Evolutionary conservation across 2,888 invertebrate species (phyloP).

Genomic region (Anthrax anthrax): DNA sequence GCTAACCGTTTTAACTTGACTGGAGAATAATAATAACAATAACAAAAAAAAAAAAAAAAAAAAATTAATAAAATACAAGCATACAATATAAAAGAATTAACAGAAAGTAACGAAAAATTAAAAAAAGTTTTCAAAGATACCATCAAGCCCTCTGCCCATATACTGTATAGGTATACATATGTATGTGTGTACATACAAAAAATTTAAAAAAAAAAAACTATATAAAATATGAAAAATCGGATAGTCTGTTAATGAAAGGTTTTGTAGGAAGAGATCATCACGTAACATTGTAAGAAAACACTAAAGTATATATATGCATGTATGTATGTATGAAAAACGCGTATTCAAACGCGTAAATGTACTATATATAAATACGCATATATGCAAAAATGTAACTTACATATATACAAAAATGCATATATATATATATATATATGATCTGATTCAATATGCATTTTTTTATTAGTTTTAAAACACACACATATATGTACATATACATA

Average conservation of each 20-base stretch:
- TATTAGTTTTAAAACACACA: neutral
- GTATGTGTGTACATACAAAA: too few species aligned
- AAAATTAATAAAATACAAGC: neutral
- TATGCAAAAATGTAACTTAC: too few species aligned
- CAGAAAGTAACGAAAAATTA: neutral
- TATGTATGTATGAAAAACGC: neutral
- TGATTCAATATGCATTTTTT: neutral
- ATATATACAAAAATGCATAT: too few species aligned
- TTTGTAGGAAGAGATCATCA: constrained; percentile 7
- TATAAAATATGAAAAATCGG: neutral
- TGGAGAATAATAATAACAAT: neutral
- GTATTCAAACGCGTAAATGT: neutral
- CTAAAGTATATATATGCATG: neutral
- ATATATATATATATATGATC: neutral
- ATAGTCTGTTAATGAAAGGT: constrained; percentile 8
- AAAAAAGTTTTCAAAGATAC: neutral
- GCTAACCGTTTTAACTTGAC: constrained; percentile 7
- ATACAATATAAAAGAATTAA: too few species aligned
- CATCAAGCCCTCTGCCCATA: neutral
- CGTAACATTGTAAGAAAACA: constrained; percentile 2
- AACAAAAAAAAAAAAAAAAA: neutral
- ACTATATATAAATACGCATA: neutral
- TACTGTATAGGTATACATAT: too few species aligned
- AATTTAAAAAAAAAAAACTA: neutral
- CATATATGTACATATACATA: neutral